These are phyloP conservation scores for Drosophila novamexicana DNA, from an alignment of 1,140 invertebrate genomes.

Conservation along the genomic window DNA sequence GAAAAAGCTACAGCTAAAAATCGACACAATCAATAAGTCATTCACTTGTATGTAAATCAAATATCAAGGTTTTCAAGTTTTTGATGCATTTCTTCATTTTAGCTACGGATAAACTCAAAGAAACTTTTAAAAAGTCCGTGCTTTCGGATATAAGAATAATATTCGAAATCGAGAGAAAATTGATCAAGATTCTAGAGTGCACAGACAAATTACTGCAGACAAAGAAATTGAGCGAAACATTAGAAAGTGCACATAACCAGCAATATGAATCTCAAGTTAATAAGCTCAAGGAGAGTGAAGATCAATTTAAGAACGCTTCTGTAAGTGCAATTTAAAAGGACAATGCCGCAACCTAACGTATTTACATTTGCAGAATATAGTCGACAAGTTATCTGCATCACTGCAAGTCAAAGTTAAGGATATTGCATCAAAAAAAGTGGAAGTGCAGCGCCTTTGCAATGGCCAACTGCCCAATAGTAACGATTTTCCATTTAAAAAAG, in stretches of 20 bases:
- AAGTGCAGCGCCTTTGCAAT: constrained; percentile 79
- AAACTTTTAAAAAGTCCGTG: constrained; percentile 80
- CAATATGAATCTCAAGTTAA: constrained; percentile 53
- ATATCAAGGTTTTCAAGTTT: neutral
- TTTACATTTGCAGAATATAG: constrained; percentile 15
- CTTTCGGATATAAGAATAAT: constrained; percentile 26
- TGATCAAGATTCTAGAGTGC: constrained; percentile 4
- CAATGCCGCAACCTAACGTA: no score
- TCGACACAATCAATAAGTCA: constrained; percentile 11
- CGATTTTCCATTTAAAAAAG: constrained; percentile 85
- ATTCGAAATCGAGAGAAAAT: constrained; percentile 22
- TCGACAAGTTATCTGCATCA: constrained; percentile 39
- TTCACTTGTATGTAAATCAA: constrained; percentile 30
- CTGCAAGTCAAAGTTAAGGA: constrained; percentile 47
- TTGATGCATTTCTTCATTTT: neutral
- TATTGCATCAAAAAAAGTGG: constrained; percentile 76
- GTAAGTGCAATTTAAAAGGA: constrained; percentile 21
- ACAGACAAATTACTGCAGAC: neutral
- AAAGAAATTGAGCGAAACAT: constrained; percentile 21
- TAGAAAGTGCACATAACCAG: constrained; percentile 36
- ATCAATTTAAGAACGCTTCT: constrained; percentile 26
- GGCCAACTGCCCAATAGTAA: constrained; percentile 85
- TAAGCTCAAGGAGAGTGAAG: constrained; percentile 50
- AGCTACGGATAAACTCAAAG: constrained; percentile 82
- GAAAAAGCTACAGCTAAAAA: constrained; percentile 24